Conservation (phyloP, 2,113 vertebrate species). For the Cyrtonyx montezumae region DNA sequence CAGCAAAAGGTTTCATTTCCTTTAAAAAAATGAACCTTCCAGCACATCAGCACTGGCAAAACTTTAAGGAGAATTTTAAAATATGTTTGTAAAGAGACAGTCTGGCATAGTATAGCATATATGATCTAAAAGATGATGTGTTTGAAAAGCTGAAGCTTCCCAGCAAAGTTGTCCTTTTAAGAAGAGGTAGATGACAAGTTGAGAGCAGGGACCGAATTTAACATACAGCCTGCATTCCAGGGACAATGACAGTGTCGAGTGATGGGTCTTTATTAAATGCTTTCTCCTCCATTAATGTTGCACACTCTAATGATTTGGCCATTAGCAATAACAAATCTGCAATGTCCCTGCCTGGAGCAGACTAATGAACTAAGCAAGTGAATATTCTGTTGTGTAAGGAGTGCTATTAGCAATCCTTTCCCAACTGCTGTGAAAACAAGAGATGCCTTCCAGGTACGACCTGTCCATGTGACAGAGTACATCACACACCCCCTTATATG, state of each 20-base stretch:
- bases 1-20: background rate
- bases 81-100: background rate
- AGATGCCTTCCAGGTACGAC: constrained; percentile 71
- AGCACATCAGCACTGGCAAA: background rate
- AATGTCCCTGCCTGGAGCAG: constrained; percentile 75
- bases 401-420: constrained; percentile 66
- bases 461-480: constrained; percentile 24
- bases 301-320: constrained; percentile 63
- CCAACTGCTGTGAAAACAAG: constrained; percentile 69
- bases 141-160: background rate
- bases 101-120: background rate
- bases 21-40: background rate
- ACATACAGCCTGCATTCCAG: constrained; percentile 14
- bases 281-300: constrained; percentile 70
- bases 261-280: constrained; percentile 65
- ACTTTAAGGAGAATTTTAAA: background rate
- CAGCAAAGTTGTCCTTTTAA: constrained; percentile 28
- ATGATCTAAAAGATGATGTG: background rate
- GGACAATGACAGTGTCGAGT: constrained; percentile 36
- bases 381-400: constrained; percentile 71
- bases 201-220: constrained; percentile 24
- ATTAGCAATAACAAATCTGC: constrained; percentile 71
- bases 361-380: constrained; percentile 75
- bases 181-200: background rate
- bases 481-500: background rate